phyloP scores from a whole-genome alignment of 2,113 vertebrate genomes.

The Setophaga kirtlandii region DNA sequence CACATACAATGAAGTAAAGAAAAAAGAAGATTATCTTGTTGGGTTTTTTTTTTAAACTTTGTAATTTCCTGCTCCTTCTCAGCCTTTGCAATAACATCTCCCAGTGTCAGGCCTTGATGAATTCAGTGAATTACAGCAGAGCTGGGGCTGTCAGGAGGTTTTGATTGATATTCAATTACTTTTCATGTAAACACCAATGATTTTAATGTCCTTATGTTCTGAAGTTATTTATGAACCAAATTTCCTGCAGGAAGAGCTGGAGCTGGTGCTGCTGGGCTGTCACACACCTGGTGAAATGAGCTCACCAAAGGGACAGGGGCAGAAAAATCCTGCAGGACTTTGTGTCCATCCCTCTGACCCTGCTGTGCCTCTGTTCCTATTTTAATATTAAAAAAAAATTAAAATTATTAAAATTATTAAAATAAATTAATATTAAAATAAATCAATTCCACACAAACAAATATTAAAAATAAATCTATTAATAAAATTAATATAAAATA shows the following conservation, averaged over 20 bases:
- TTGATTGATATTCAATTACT: constrained; percentile 43
- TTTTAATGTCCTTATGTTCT: constrained; percentile 48
- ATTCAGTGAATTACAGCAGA: constrained; percentile 48
- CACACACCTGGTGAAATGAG: not conserved
- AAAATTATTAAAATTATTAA: no score
- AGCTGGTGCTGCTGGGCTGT: not conserved
- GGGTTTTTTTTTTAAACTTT: not conserved
- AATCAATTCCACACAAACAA: not conserved
- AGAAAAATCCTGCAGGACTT: not conserved
- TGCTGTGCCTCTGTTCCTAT: not conserved
- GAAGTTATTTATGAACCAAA: constrained; percentile 48
- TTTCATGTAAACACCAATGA: constrained; percentile 35
- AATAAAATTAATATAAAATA: not conserved
- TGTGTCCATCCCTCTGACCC: no score
- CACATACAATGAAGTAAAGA: not conserved
- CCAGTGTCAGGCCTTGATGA: constrained; percentile 47
- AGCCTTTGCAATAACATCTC: constrained; percentile 33
- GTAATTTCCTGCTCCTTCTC: constrained; percentile 47
- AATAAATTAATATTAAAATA: no score
- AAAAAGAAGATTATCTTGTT: not conserved
- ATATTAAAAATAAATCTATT: no score
- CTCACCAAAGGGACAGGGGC: not conserved
- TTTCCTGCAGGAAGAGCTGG: constrained; percentile 5
- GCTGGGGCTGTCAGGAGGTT: not conserved
- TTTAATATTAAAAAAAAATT: no score